phyloP scores from a whole-genome alignment of 2,797 vertebrate genomes.

The Adelosebastes latens region DNA sequence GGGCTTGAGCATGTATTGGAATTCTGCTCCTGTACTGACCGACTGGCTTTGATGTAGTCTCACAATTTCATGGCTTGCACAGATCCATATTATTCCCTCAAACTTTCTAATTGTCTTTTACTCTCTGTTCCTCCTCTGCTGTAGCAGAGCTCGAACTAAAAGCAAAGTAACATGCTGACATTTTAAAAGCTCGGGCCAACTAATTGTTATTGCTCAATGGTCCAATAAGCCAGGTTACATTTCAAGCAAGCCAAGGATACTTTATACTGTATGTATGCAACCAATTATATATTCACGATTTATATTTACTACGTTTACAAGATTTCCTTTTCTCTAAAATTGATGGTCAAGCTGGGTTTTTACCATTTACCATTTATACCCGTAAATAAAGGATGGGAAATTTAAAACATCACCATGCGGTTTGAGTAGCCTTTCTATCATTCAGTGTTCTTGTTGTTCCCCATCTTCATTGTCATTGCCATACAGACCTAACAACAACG shows the following conservation, averaged over 20 bases:
- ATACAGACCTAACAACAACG: no score
- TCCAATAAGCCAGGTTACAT: not conserved
- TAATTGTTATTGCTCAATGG: not conserved
- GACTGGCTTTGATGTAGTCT: slow-evolving; percentile 59
- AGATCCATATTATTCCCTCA: slow-evolving; percentile 54
- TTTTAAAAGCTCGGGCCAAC: slow-evolving; percentile 4
- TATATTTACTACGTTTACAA: not conserved
- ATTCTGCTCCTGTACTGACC: slow-evolving; percentile 54
- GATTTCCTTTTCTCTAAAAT: not conserved
- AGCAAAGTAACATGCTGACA: not conserved
- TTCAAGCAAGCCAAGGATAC: not conserved
- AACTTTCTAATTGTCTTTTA: slow-evolving; percentile 60
- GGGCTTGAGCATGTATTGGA: slow-evolving; percentile 40
- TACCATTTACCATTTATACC: not conserved
- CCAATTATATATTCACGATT: not conserved
- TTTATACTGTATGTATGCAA: not conserved
- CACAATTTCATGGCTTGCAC: slow-evolving; percentile 66
- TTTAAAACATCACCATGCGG: no score
- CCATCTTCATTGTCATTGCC: no score
- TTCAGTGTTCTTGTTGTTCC: no score
- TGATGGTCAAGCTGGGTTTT: not conserved
- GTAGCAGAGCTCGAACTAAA: slow-evolving; percentile 3
- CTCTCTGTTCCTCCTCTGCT: slow-evolving; percentile 11
- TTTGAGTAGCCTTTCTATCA: no score
- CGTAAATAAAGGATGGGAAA: no score